Evolutionary conservation across 2,888 invertebrate genomes (phyloP), one percentile per base, ranked within the genome.

Genomic region (Agrenia bidenticulata): DNA sequence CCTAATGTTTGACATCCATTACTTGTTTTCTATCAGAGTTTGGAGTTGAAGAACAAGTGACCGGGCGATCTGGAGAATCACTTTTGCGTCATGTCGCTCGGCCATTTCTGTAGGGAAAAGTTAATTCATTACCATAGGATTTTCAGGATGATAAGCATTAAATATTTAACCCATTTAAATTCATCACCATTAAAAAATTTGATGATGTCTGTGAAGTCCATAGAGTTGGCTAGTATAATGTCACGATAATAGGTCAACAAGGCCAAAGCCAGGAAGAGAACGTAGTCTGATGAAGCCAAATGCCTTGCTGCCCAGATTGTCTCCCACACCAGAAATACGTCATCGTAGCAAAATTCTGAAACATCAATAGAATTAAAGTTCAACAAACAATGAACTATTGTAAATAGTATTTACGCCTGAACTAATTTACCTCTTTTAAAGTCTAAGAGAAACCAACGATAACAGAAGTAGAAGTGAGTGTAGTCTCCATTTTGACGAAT

Each of bases 141-240:
- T n/a, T n/a, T n/a, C n/a, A n/a, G n/a, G n/a, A n/a, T n/a, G n/a
- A n/a, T n/a, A n/a, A n/a, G n/a, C n/a, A n/a, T n/a, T n/a, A n/a
- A n/a, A n/a, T n/a, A n/a, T n/a, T n/a, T n/a, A n/a, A n/a, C n/a
- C n/a, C n/a, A 32, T 32, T 32, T 11, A 32, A 32, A 32, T 4
- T 32, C 32, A 11, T 32, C 78, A 94, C 95, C 95, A 82, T 96
- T 97, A 79, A 96, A 97, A 82, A 97, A 97, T 79, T 95, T 95
- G 79, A 97, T 97, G 79, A 96, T 94, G 80, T 97, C 96, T 0
- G 96, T 96, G 80, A 96, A 97, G 81, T 97, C 95, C 95, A 97
- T 97, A 77, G 90, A 87, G 81, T 97, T 96, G 59, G 93, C 90
- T 49, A 97, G 83, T 69, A 97, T 94, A 77, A 97, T 94, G 79